Evolutionary conservation across 2,113 vertebrate genomes (phyloP).

Genomic region (Boleophthalmus pectinirostris): DNA sequence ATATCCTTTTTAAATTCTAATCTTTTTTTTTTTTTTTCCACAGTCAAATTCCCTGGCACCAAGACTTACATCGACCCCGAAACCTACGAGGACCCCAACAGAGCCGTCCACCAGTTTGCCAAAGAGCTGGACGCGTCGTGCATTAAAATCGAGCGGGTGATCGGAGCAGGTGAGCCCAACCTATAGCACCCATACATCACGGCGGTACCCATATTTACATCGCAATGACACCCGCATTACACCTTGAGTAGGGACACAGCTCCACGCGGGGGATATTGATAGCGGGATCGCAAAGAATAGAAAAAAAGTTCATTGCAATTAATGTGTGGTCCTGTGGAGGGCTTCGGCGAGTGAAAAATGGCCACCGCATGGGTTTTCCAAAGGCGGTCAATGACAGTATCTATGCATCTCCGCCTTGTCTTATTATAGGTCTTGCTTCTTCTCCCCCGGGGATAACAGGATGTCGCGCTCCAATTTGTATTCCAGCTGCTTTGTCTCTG

Average conservation of each 20-base stretch:
- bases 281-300: constrained; percentile 36
- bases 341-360: constrained; percentile 66
- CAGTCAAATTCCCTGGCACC: constrained; percentile 99
- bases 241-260: constrained; percentile 70
- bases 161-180: constrained; percentile 93
- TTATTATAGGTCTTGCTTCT: constrained; percentile 66
- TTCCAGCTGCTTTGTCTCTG: constrained; percentile 65
- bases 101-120: constrained; percentile 99
- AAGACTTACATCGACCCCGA: constrained; percentile 99
- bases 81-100: constrained; percentile 98
- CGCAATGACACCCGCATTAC: constrained; percentile 90
- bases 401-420: constrained; percentile 60
- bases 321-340: constrained; percentile 60
- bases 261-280: constrained; percentile 62
- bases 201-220: constrained; percentile 86
- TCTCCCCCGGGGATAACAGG: constrained; percentile 59
- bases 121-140: constrained; percentile 99
- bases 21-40: constrained; percentile 94
- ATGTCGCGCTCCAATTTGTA: constrained; percentile 61
- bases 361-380: constrained; percentile 67
- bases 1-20: no score
- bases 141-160: constrained; percentile 99
- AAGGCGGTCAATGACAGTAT: constrained; percentile 64
- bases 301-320: constrained; percentile 68
- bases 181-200: constrained; percentile 82